Evolutionary conservation across 2,888 invertebrate genomes (phyloP).

Genomic region (Augiades crinisus): DNA sequence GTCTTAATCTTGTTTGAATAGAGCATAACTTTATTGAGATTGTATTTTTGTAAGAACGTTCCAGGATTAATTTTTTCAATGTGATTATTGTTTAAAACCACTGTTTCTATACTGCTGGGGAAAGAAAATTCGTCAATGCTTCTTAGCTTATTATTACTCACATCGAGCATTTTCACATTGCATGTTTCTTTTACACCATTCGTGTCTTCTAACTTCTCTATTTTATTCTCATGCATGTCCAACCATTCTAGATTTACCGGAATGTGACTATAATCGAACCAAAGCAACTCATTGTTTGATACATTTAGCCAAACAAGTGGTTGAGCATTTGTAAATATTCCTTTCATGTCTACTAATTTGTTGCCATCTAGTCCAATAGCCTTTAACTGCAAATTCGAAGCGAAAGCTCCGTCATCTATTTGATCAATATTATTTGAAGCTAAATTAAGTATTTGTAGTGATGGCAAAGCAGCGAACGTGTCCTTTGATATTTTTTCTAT

Average conservation of each 20-base stretch:
- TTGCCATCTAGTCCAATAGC: conserved; percentile 90
- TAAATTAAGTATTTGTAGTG: conserved; percentile 89
- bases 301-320: conserved; percentile 91
- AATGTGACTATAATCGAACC: conserved; percentile 91
- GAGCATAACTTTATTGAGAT: conserved; percentile 88
- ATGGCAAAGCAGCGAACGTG: conserved; percentile 86
- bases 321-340: conserved; percentile 87
- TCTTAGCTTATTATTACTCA: conserved; percentile 86
- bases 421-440: conserved; percentile 89
- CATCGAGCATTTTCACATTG: conserved; percentile 88
- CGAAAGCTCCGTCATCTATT: conserved; percentile 90
- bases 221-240: conserved; percentile 90
- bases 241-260: conserved; percentile 89
- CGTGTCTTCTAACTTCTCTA: conserved; percentile 87
- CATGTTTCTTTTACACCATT: conserved; percentile 84
- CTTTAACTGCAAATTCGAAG: conserved; percentile 86
- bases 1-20: conserved; percentile 88
- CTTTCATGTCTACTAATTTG: conserved; percentile 88
- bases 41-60: conserved; percentile 86
- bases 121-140: conserved; percentile 86
- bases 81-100: conserved; percentile 88
- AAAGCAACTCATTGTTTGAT: conserved; percentile 88
- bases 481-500: conserved; percentile 88
- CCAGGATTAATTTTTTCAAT: conserved; percentile 86
- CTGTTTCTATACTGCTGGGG: conserved; percentile 87